Conservation (phyloP, 1,140 invertebrate species). For the Halesus radiatus region DNA sequence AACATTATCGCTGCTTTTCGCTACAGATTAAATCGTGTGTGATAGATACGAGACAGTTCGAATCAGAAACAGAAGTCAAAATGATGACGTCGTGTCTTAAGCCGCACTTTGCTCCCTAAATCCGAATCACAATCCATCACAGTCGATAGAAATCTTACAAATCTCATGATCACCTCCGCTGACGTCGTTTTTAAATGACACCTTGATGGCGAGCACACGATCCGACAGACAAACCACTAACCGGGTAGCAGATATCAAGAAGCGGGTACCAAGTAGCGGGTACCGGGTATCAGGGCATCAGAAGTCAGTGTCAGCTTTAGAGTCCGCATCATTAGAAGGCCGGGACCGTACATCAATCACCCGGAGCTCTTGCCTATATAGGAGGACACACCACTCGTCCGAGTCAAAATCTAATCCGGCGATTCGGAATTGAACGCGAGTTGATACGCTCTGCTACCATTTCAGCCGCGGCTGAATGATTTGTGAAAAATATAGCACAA, state of each 20-base stretch:
- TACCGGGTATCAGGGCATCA: background rate
- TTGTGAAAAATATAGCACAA: constrained; percentile 3
- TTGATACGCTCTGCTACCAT: background rate
- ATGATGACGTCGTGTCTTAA: no score
- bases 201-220: constrained; percentile 12
- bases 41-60: no score
- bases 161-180: constrained; percentile 1
- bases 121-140: constrained; percentile 27
- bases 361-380: background rate
- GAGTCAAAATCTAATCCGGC: background rate
- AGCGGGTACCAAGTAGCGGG: background rate
- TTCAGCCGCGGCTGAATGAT: background rate
- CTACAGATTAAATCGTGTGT: no score
- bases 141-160: constrained; percentile 21
- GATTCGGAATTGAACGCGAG: constrained; percentile 5
- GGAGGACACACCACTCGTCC: background rate
- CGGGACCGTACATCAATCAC: constrained; percentile 20
- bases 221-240: constrained; percentile 13
- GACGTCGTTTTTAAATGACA: constrained; percentile 20
- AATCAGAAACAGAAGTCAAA: no score
- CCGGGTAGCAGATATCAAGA: background rate
- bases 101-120: background rate
- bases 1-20: no score
- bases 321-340: constrained; percentile 21
- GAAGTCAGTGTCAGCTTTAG: background rate